Evolutionary conservation across 1,140 invertebrate genomes (phyloP), one percentile per base, ranked within the genome.

Genomic region (Ruditapes philippinarum): DNA sequence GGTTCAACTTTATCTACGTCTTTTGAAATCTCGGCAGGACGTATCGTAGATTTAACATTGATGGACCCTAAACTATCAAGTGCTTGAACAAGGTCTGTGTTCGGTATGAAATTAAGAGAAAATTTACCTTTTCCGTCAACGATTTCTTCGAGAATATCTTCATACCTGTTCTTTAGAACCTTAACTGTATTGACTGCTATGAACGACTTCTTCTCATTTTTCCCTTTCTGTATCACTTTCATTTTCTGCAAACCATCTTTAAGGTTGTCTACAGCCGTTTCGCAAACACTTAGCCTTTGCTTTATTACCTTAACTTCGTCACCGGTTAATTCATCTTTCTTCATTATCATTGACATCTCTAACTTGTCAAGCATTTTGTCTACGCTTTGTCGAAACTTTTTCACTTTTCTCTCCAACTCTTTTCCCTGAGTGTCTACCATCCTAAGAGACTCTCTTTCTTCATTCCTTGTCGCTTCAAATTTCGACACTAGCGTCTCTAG

Each of bases 61-160:
- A 88, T 76, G 3, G 85, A 79, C 31, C 85, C 85, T 11, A 88
- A 36, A 40, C 85, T 88, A n/a, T 88, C 85, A 19, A 88, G 45
- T 12, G 60, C 49, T 38, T 62, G 51, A 0, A 80, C 62, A 36
- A 88, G 60, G 17, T 76, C 49, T 7, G 62, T 38, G n/a, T 88
- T 88, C 45, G 76, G 85, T 38, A 88, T 70, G 62, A 88, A 88
- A 1, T 79, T 79, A 7, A 88, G 38, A 70, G 54, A 54, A 25
- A 79, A 88, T 51, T 31, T 51, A 65, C 85, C 85, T 45, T 78
- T 76, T 3, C 76, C 85, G 7, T 65, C 60, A n/a, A 70, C 36
- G 7, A 88, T 40, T 49, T 88, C 85, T 1, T 62, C 76, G 2
- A 62, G 49, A 22, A 78, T 76, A 12, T 80, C 85, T 78, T 68